Percentiles rank a stretch among this genome's conserved stretches.
Conservation (phyloP, 2,113 vertebrate species). For the Aegithalos caudatus region DNA sequence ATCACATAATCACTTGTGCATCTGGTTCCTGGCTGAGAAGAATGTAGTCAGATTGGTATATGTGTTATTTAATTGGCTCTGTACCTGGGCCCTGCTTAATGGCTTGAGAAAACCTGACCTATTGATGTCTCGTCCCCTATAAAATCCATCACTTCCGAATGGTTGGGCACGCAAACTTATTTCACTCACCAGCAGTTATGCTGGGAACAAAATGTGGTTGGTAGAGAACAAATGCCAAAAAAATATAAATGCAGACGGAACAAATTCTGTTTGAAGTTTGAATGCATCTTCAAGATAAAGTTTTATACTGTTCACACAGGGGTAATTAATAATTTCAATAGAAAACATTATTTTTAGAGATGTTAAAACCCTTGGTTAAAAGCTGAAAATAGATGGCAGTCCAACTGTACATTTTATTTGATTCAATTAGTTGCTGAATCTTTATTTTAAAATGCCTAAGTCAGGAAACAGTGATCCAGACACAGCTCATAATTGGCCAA, state of each 20-base stretch:
- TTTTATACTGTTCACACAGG: not conserved
- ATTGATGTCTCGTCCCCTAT: not conserved
- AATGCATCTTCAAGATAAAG: not conserved
- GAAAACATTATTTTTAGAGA: not conserved
- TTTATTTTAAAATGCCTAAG: not conserved
- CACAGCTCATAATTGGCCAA: constrained; percentile 1
- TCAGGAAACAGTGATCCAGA: not conserved
- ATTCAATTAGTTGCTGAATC: not conserved
- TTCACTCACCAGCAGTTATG: not conserved
- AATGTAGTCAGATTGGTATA: not conserved
- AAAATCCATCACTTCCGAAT: constrained; percentile 45
- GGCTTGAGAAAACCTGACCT: constrained; percentile 20
- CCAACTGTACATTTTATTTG: not conserved
- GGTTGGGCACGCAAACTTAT: not conserved
- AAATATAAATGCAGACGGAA: not conserved
- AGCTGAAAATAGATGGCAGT: not conserved
- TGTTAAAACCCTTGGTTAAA: not conserved
- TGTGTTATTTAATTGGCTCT: constrained; percentile 29
- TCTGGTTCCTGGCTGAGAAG: constrained; percentile 9
- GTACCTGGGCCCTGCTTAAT: constrained; percentile 12
- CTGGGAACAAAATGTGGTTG: not conserved
- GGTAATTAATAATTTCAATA: not conserved
- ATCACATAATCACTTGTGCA: not conserved
- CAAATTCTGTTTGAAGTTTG: not conserved
- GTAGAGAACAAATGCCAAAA: not conserved